Evolutionary conservation across 2,888 invertebrate species (phyloP), one percentile per base, ranked within the genome.

Genomic region (Apamea crenata): DNA sequence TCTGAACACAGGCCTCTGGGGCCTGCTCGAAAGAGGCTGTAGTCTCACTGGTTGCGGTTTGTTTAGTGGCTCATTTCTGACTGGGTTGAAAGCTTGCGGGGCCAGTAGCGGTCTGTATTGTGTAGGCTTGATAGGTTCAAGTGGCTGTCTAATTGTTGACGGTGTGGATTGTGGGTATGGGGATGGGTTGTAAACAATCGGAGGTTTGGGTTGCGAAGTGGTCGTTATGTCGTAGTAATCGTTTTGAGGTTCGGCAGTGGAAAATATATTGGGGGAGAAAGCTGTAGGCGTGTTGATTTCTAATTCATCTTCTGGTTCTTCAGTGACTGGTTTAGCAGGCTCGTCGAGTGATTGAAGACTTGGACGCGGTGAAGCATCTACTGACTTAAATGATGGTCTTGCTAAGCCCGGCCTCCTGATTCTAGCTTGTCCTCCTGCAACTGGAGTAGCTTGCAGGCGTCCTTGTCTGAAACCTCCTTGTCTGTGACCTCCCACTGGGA

Each of bases 251-350:
- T 96, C 96, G 6, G 94, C 93, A 59, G 97, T 97, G 6, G 96
- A 95, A 87, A 94, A 95, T 77, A 92, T 88, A 85, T 94, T 96
- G 6, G 96, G 94, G 6, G 95, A 94, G 90, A 95, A 97, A 4
- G 96, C 95, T 16, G 97, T 97, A 50, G 97, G 96, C 68, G 97
- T 97, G 81, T 96, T 96, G 81, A 97, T 97, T 73, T 97, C 97
- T 67, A 95, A 92, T 74, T 97, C 97, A 81, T 98, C 98, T 94
- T 98, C 98, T 36, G 97, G 97, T 88, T 98, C 97, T 93, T 98
- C 98, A 1, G 98, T 98, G 14, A 98, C 98, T 1, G 98, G 98
- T 87, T 98, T 97, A 25, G 97, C 95, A 72, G 94, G 95, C 84
- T 97, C 97, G 8, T 97, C 96, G 29, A 97, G 92, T 12, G 96